Conservation (phyloP, 2,888 invertebrate species). For the Odontocerum albicorne region DNA sequence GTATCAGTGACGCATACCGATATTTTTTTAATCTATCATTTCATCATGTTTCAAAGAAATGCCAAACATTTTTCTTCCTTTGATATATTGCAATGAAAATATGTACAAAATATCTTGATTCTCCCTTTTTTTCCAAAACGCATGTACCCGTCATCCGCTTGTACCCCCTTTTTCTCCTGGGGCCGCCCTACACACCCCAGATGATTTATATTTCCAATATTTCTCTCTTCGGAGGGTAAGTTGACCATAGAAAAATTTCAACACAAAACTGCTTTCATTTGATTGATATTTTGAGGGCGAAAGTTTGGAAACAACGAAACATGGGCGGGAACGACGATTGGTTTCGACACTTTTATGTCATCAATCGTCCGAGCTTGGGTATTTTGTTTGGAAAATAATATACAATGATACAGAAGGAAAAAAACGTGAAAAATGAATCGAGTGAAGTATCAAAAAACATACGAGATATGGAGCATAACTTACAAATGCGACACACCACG, state of each 20-base stretch:
- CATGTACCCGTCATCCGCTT: constrained; percentile 19
- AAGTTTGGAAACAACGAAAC: constrained; percentile 19
- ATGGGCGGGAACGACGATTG: constrained; percentile 32
- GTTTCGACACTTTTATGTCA: constrained; percentile 35
- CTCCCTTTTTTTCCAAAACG: not conserved
- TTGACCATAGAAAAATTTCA: constrained; percentile 20
- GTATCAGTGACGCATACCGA: no score
- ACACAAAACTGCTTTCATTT: constrained; percentile 18
- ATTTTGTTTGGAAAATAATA: constrained; percentile 20
- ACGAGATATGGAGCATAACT: not conserved
- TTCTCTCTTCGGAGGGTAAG: constrained; percentile 17
- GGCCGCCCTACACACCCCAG: not conserved
- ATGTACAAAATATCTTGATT: not conserved
- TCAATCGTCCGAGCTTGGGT: constrained; percentile 28
- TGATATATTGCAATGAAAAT: not conserved
- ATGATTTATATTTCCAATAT: constrained; percentile 25
- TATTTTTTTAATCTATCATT: no score
- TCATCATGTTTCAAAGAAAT: no score
- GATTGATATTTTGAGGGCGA: constrained; percentile 20
- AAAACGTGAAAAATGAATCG: constrained; percentile 19
- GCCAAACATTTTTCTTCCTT: no score
- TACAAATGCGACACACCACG: not conserved
- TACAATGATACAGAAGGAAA: constrained; percentile 16
- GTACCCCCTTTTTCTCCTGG: not conserved
- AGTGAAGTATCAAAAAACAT: not conserved